A percentile compares a stretch with the other conserved stretches of the same genome.
Evolutionary conservation across 2,797 vertebrate genomes (phyloP).

Genomic region (Meda fulgida): DNA sequence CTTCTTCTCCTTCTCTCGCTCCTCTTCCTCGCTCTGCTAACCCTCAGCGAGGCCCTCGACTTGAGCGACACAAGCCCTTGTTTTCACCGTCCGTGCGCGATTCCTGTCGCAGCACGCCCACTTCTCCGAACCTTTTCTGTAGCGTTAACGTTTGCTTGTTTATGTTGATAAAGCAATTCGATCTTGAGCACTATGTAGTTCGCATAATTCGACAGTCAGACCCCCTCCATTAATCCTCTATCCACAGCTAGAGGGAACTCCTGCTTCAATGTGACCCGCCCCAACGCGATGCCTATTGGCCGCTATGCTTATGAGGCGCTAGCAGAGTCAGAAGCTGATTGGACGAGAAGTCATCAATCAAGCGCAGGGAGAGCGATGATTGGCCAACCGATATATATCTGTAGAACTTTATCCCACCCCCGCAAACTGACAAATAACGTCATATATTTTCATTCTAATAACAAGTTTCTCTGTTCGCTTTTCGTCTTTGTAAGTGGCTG

Average conservation of each 20-base stretch:
- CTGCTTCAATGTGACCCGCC: conserved; percentile 68
- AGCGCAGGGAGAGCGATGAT: conserved; percentile 60
- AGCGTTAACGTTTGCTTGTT: conserved; percentile 58
- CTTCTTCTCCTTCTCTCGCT: conserved; percentile 23
- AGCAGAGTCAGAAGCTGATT: conserved; percentile 60
- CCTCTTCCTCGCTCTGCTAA: conserved; percentile 32
- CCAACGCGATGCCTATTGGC: conserved; percentile 68
- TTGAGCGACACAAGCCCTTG: conserved; percentile 44
- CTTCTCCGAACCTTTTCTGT: not conserved
- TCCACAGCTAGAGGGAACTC: conserved; percentile 80
- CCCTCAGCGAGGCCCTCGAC: conserved; percentile 69
- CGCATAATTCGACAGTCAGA: conserved; percentile 77
- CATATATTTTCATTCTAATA: conserved; percentile 61
- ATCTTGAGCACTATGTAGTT: conserved; percentile 56
- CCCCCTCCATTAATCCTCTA: conserved; percentile 83
- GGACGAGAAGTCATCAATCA: conserved; percentile 55
- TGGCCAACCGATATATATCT: conserved; percentile 60
- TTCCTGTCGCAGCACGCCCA: not conserved
- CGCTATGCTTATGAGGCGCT: conserved; percentile 40
- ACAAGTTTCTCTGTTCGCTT: not conserved
- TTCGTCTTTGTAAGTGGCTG: not conserved
- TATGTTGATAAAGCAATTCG: conserved; percentile 45
- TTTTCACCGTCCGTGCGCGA: conserved; percentile 43
- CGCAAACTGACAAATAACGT: conserved; percentile 67
- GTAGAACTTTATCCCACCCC: conserved; percentile 64